A percentile compares a stretch with the other conserved stretches of the same genome.
Conservation (phyloP, 2,113 vertebrate species). For the Geothlypis trichas region DNA sequence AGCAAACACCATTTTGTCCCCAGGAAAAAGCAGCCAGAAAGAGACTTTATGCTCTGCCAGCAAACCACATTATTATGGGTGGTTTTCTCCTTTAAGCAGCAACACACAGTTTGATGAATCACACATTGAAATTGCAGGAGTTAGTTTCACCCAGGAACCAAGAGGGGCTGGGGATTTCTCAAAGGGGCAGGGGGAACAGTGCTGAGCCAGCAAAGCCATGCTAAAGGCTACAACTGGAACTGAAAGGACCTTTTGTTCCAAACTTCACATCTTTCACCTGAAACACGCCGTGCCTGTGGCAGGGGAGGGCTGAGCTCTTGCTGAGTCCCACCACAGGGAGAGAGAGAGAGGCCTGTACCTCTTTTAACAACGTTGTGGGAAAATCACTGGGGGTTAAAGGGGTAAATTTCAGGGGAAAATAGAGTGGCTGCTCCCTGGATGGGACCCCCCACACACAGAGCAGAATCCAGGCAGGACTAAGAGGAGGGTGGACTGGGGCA, state of each 20-base stretch:
- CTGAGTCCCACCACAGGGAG: background rate
- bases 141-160: background rate
- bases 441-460: background rate
- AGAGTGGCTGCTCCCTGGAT: background rate
- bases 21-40: background rate
- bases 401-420: background rate
- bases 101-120: accelerated
- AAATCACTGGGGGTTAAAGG: background rate
- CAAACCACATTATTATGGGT: background rate
- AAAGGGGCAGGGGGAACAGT: background rate
- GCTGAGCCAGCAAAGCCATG: background rate
- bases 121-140: background rate
- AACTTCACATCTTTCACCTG: no score
- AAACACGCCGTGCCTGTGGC: accelerated
- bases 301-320: background rate
- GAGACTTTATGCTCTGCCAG: background rate
- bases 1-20: background rate
- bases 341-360: accelerated
- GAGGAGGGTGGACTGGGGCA: accelerated
- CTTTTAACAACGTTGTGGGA: accelerated
- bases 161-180: background rate
- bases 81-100: background rate
- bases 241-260: background rate
- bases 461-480: background rate
- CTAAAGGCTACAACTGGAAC: accelerated